phyloP scores from a whole-genome alignment of 2,888 invertebrate genomes.

The Schizotus pectinicornis region DNA sequence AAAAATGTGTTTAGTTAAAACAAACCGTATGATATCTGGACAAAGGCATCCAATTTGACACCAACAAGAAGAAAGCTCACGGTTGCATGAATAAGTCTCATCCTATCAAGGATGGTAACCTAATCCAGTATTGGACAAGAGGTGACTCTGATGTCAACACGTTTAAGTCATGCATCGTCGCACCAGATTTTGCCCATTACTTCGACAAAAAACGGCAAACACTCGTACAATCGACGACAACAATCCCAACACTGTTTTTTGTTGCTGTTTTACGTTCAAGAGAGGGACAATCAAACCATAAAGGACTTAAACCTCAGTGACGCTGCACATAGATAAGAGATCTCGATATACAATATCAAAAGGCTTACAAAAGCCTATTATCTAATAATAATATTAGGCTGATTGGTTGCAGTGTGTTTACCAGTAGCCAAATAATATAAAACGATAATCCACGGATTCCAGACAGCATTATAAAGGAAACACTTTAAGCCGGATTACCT shows the following conservation, averaged over 20 bases:
- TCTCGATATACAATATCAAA: conserved; percentile 2
- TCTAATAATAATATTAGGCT: conserved; percentile 27
- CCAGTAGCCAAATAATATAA: conserved; percentile 21
- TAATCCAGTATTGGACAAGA: conserved; percentile 49
- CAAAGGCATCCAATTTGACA: conserved; percentile 37
- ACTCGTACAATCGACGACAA: no score
- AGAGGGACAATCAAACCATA: neutral
- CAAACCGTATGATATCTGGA: conserved; percentile 23
- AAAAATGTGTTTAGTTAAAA: conserved; percentile 18
- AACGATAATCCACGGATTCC: conserved; percentile 41
- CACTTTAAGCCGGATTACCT: conserved; percentile 22
- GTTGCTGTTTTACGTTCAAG: no score
- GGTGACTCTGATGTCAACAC: conserved; percentile 49
- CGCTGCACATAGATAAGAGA: conserved; percentile 16
- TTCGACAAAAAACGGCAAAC: neutral
- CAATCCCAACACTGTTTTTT: no score
- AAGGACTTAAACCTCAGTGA: conserved; percentile 8
- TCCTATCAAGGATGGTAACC: conserved; percentile 49
- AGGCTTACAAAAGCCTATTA: conserved; percentile 25
- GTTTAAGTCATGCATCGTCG: conserved; percentile 36
- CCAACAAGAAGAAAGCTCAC: conserved; percentile 46
- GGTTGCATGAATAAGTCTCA: conserved; percentile 51
- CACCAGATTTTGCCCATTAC: conserved; percentile 14
- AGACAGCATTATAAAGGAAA: conserved; percentile 39
- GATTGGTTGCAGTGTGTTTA: conserved; percentile 21